phyloP scores from a whole-genome alignment of 2,113 vertebrate species.

The Psittacara wagleri region DNA sequence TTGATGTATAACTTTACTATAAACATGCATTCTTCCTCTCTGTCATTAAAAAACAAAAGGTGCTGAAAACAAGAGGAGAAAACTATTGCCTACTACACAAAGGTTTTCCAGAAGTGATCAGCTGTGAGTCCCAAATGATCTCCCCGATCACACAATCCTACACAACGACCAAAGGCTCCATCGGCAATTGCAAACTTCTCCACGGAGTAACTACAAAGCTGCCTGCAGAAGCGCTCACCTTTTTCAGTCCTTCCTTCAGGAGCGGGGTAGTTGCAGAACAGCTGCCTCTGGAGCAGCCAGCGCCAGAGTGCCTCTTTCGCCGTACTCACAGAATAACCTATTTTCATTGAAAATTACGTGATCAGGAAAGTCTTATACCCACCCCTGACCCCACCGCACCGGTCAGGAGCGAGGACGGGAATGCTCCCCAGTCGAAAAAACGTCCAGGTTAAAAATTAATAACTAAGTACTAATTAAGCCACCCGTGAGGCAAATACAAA shows the following conservation, averaged over 20 bases:
- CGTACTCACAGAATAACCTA: background rate
- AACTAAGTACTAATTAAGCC: fast-evolving
- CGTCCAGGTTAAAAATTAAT: fast-evolving
- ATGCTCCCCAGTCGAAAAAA: background rate
- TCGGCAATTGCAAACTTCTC: background rate
- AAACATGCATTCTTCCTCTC: background rate
- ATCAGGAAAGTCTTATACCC: background rate
- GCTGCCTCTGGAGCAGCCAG: background rate
- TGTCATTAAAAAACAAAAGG: background rate
- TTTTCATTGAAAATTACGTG: background rate
- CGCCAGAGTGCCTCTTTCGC: fast-evolving
- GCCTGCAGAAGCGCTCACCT: background rate
- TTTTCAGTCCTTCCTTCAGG: background rate
- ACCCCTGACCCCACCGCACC: background rate
- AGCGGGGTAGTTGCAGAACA: fast-evolving
- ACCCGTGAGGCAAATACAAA: background rate
- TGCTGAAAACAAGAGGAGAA: background rate
- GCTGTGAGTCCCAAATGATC: background rate
- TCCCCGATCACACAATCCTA: background rate
- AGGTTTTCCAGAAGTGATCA: background rate
- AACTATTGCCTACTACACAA: background rate
- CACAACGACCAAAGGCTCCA: fast-evolving
- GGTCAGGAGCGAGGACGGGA: background rate
- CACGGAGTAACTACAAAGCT: fast-evolving
- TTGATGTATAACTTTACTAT: background rate